These are phyloP conservation scores for Heteromurus nitidus DNA, from an alignment of 2,888 invertebrate species.

Conservation along the genomic window DNA sequence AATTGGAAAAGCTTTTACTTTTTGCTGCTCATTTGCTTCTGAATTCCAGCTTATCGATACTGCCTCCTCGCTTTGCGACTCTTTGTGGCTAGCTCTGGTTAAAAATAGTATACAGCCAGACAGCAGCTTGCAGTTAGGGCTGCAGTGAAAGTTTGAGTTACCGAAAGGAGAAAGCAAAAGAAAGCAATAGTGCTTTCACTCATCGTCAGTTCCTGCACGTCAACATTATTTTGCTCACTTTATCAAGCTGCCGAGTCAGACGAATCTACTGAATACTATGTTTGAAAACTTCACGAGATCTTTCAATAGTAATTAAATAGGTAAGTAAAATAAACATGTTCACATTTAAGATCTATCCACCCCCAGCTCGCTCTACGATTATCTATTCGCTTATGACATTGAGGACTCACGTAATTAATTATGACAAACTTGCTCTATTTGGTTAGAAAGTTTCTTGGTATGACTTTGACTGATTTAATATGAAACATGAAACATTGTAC, in stretches of 20 bases:
- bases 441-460: too few species aligned
- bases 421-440: too few species aligned
- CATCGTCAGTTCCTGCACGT: constrained; percentile 15
- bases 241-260: constrained; percentile 4
- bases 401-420: too few species aligned
- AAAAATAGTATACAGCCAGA: too few species aligned
- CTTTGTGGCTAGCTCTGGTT: too few species aligned
- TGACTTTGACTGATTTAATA: too few species aligned
- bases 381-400: too few species aligned
- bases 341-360: neutral
- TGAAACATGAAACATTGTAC: too few species aligned
- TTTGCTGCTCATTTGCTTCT: neutral
- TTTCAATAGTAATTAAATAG: constrained; percentile 42
- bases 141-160: constrained; percentile 1
- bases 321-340: constrained; percentile 25
- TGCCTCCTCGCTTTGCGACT: too few species aligned
- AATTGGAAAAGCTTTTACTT: neutral
- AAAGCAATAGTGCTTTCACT: constrained; percentile 37
- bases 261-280: neutral
- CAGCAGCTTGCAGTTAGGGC: too few species aligned
- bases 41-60: neutral
- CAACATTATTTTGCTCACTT: constrained; percentile 40
- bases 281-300: constrained; percentile 24
- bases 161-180: neutral
- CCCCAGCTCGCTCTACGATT: neutral